Evolutionary conservation across 2,888 invertebrate genomes (phyloP).

Genomic region (Trachelus stipa): DNA sequence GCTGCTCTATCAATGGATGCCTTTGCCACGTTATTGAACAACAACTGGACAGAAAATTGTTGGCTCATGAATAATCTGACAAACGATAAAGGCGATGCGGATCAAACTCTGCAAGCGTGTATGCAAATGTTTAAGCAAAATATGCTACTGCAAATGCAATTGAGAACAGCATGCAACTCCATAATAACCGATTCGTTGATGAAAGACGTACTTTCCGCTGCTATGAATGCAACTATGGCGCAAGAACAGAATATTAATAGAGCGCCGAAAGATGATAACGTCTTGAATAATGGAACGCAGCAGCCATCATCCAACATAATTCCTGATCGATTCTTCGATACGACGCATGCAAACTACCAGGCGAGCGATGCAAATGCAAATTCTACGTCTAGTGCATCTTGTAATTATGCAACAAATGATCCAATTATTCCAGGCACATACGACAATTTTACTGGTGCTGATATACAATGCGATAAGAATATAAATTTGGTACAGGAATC

Average conservation of each 20-base stretch:
- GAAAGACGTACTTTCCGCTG: not conserved
- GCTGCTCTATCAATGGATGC: not conserved
- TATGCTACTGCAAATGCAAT: not conserved
- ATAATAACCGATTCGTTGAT: not conserved
- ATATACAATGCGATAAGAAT: not conserved
- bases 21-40: not conserved
- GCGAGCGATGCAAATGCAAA: not conserved
- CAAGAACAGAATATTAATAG: not conserved
- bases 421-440: not conserved
- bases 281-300: not conserved
- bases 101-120: not conserved
- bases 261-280: not conserved
- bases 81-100: not conserved
- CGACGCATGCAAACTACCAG: not conserved
- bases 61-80: not conserved
- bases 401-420: not conserved
- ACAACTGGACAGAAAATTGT: not conserved
- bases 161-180: not conserved
- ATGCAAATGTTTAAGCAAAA: slow-evolving; percentile 4
- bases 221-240: not conserved
- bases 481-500: not conserved
- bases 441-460: not conserved
- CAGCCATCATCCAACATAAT: not conserved
- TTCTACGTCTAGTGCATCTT: not conserved
- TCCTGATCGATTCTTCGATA: not conserved